Base-by-base conservation (phyloP, 2,113 vertebrate genomes). In the Oreochromis tanganicae region DNA sequence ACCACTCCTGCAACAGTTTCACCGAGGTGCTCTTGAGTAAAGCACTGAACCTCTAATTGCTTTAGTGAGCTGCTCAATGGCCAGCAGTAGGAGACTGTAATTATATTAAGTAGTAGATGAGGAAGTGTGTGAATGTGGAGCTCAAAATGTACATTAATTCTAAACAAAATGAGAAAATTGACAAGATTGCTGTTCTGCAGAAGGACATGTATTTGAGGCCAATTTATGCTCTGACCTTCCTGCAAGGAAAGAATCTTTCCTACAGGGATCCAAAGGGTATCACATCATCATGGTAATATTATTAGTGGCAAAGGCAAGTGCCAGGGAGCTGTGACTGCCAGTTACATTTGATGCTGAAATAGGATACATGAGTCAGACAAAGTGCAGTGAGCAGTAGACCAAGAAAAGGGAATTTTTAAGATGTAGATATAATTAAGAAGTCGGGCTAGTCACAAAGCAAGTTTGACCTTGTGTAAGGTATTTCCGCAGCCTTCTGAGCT, bases 261-360 rank as follows among this genome's bases (percentile, higher is more conserved):
- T 83, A 12, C 84, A 66, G 63, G 43, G 56, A 85, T 91, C 91
- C 90, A 88, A 85, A 57, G 63, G 80, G 89, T 84, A 90, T 93
- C 92, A 85, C 84, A 83, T 90, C 81, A 84, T 90, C 66, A 12
- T 68, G 83, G 83, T 80, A 86, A 87, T 86, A 85, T 81, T 90
- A 87, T 91, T 90, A 92, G 84, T 71, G 80, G 38, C 24, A 27
- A 55, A 66, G 79, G 54, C 48, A 46, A 57, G 36, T 81, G 87
- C 16, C 52, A 81, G 36, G 32, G 57, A 80, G 54, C 61, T 55
- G 71, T 19, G 82, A 75, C 66, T 59, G 27, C 61, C 54, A 52
- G 59, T 71, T 54, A 52, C 61, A 83, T 88, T 85, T 85, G 73
- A 57, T 71, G 16, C n/a, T 86, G 61, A 85, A 92, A 91, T 66